phyloP scores from a whole-genome alignment of 2,797 vertebrate genomes.

The Eulemur coronatus region DNA sequence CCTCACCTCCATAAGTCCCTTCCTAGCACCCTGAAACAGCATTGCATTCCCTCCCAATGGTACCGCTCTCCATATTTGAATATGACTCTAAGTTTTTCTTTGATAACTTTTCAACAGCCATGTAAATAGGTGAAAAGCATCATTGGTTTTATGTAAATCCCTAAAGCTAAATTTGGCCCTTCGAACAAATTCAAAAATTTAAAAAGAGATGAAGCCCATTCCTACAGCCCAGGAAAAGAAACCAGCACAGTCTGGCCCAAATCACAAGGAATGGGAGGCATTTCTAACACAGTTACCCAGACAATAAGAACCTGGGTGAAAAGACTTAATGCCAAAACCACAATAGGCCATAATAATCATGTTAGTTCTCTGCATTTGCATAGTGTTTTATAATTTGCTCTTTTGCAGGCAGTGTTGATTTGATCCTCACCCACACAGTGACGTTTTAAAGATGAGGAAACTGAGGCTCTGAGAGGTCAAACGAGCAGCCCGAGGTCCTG shows the following conservation, averaged over 20 bases:
- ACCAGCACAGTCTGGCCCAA: neutral
- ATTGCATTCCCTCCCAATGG: neutral
- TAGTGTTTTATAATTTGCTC: neutral
- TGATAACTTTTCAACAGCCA: constrained; percentile 42
- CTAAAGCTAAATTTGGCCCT: constrained; percentile 41
- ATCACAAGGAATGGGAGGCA: neutral
- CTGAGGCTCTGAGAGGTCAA: neutral
- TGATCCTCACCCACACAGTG: neutral
- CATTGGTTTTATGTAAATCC: constrained; percentile 56
- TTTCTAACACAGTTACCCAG: neutral
- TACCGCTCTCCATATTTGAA: neutral
- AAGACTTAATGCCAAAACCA: neutral
- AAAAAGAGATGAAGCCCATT: constrained; percentile 28
- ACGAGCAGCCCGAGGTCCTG: neutral
- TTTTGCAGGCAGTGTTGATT: neutral
- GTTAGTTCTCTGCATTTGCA: neutral
- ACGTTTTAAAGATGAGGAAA: neutral
- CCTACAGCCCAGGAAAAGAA: neutral
- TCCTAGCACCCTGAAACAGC: neutral
- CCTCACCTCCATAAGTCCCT: neutral
- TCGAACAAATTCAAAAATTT: neutral
- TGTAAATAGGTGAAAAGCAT: neutral
- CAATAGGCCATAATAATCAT: neutral
- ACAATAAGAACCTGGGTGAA: neutral
- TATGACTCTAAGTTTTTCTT: constrained; percentile 19